Conservation (phyloP, 2,888 invertebrate species). For the Cryptus viduatorius region DNA sequence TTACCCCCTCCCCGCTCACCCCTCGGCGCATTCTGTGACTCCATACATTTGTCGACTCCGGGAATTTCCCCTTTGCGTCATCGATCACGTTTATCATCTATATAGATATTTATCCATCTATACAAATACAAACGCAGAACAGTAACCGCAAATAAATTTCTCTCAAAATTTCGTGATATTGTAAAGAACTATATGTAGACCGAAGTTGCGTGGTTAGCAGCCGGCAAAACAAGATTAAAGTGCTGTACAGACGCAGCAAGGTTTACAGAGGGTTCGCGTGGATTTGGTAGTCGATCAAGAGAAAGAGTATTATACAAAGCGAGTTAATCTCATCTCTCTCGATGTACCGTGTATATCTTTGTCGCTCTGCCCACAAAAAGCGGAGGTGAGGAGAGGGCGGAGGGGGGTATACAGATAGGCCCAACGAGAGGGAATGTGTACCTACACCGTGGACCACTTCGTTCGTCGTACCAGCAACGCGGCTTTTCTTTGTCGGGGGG, state of each 20-base stretch:
- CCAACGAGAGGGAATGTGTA: conserved; percentile 47
- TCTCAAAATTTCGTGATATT: not conserved
- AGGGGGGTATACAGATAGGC: not conserved
- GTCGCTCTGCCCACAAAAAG: conserved; percentile 27
- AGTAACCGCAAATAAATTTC: not conserved
- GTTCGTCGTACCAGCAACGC: conserved; percentile 47
- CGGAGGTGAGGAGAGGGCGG: conserved; percentile 9
- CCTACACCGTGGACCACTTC: conserved; percentile 50
- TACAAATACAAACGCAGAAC: not conserved
- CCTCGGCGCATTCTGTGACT: conserved; percentile 58
- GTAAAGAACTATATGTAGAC: too few species aligned
- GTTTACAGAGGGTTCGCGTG: conserved; percentile 20
- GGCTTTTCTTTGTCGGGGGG: conserved; percentile 75
- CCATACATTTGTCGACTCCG: conserved; percentile 17
- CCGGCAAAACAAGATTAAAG: conserved; percentile 18
- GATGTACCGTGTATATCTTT: conserved; percentile 22
- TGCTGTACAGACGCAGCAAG: not conserved
- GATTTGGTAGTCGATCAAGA: conserved; percentile 43
- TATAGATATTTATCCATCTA: not conserved
- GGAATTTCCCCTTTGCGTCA: conserved; percentile 4
- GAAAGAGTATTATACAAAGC: conserved; percentile 38
- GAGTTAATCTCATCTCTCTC: conserved; percentile 51
- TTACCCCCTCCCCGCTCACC: conserved; percentile 69
- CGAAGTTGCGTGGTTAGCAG: not conserved
- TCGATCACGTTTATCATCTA: conserved; percentile 42